These are phyloP conservation scores for Tromatobia lineatoria DNA, from an alignment of 2,888 invertebrate species.

Conservation along the genomic window DNA sequence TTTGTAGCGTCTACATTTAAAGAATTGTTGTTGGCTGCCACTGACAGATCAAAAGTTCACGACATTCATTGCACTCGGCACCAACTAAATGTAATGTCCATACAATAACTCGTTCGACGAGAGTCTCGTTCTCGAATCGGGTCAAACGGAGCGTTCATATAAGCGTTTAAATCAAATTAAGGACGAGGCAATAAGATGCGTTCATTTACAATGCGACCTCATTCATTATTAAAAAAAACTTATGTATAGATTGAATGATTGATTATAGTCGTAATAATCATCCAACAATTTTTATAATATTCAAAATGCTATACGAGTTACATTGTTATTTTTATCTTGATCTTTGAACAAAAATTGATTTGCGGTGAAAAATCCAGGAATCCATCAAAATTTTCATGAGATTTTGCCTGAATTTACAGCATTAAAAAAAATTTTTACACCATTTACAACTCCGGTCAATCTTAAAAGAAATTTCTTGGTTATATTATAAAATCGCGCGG, in stretches of 20 bases:
- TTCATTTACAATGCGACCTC: background rate
- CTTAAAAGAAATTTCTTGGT: too few species aligned
- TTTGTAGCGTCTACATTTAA: background rate
- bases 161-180: conserved; percentile 53
- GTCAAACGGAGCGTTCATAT: conserved; percentile 39
- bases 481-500: too few species aligned
- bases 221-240: background rate
- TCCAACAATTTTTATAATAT: too few species aligned
- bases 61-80: background rate
- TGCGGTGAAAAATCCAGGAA: too few species aligned
- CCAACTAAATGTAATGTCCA: background rate
- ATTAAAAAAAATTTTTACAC: too few species aligned
- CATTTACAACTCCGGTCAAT: too few species aligned
- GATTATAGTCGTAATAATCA: too few species aligned
- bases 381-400: too few species aligned
- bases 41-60: conserved; percentile 24
- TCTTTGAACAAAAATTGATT: too few species aligned
- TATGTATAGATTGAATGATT: background rate
- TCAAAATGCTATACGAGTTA: too few species aligned
- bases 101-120: conserved; percentile 34
- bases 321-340: too few species aligned
- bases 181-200: background rate
- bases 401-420: too few species aligned
- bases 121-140: conserved; percentile 45
- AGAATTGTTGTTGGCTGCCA: background rate